Evolutionary conservation across 2,797 vertebrate genomes (phyloP).

Genomic region (Aphelocoma californica): DNA sequence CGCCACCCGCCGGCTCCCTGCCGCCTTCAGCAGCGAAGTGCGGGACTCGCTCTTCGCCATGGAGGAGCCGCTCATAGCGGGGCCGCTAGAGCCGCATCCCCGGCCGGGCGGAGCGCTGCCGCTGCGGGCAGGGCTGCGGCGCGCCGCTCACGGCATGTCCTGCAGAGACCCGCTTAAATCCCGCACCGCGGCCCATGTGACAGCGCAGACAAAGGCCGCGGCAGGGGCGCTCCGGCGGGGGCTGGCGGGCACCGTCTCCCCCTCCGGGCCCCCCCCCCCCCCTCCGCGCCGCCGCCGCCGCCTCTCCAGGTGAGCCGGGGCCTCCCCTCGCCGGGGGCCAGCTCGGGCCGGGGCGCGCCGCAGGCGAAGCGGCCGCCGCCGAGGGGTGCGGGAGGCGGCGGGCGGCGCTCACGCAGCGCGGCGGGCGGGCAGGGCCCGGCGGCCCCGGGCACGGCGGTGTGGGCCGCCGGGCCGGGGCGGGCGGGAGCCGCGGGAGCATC

Average conservation of each 20-base stretch:
- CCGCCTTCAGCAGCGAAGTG: conserved; percentile 83
- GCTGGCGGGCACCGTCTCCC: conserved; percentile 34
- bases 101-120: conserved; percentile 67
- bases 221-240: conserved; percentile 50
- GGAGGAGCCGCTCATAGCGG: conserved; percentile 82
- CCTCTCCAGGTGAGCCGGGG: conserved; percentile 44
- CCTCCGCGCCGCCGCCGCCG: background rate
- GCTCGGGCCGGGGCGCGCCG: background rate
- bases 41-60: conserved; percentile 89
- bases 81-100: conserved; percentile 69
- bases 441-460: background rate
- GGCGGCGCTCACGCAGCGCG: conserved; percentile 15
- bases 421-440: conserved; percentile 2
- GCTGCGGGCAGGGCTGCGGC: conserved; percentile 67
- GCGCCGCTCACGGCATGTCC: conserved; percentile 71
- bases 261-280: background rate
- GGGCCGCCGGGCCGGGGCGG: background rate
- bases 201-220: conserved; percentile 64
- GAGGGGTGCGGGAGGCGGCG: conserved; percentile 23
- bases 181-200: conserved; percentile 79
- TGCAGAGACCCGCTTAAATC: conserved; percentile 73
- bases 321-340: background rate
- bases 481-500: background rate
- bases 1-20: conserved; percentile 72
- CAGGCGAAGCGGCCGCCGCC: background rate